Conservation (phyloP, 2,888 invertebrate genomes). For the Heliconius ethilla region DNA sequence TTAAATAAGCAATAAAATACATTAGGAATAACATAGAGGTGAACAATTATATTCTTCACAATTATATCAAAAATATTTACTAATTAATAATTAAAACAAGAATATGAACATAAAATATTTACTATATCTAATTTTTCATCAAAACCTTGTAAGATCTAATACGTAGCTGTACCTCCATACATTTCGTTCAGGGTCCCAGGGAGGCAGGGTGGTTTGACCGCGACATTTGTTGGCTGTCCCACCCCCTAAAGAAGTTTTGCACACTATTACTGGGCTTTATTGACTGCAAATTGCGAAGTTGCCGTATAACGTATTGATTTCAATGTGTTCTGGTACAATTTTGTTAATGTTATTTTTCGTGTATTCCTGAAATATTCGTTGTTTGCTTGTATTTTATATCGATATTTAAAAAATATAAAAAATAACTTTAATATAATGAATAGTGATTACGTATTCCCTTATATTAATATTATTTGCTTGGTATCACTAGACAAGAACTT, state of each 20-base stretch:
- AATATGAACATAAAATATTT: not conserved
- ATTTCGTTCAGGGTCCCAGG: conserved; percentile 37
- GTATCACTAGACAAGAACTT: no score
- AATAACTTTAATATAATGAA: no score
- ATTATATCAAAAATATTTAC: no score
- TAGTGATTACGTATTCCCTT: no score
- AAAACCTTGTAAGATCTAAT: conserved; percentile 7
- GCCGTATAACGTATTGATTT: conserved; percentile 45
- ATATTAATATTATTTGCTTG: no score
- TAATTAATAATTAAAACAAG: no score
- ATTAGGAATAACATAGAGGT: no score
- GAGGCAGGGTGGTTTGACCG: conserved; percentile 66
- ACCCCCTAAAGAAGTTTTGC: conserved; percentile 60
- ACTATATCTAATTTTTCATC: not conserved
- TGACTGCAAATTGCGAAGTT: conserved; percentile 49
- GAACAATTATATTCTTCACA: no score
- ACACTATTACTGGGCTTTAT: conserved; percentile 50
- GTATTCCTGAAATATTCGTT: no score
- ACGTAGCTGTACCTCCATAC: conserved; percentile 16
- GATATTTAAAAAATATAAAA: no score
- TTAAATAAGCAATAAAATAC: no score
- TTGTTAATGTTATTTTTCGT: conserved; percentile 8
- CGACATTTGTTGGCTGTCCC: conserved; percentile 78
- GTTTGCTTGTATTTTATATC: no score
- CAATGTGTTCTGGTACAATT: conserved; percentile 25